These are phyloP conservation scores for Aphaenogaster rudis DNA, from an alignment of 1,140 invertebrate species.

Conservation along the genomic window DNA sequence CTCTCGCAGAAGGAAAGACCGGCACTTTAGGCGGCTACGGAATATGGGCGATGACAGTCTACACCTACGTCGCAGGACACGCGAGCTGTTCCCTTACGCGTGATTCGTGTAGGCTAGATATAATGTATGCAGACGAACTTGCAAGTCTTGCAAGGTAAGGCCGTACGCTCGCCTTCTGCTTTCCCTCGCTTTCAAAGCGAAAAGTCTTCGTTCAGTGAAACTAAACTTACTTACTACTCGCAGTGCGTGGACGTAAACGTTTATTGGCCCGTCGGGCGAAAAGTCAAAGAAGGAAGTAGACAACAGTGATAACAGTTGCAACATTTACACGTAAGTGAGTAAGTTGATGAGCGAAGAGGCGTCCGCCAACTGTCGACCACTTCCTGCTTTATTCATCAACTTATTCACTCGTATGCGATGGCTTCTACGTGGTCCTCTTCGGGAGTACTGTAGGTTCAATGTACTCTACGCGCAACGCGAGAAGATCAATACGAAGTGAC, in stretches of 20 bases:
- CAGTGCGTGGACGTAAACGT: background rate
- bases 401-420: background rate
- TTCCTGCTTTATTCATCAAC: constrained; percentile 37
- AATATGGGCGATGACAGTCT: background rate
- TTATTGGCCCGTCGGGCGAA: background rate
- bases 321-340: constrained; percentile 1
- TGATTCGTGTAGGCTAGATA: background rate
- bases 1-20: background rate
- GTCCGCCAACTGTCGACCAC: constrained; percentile 35
- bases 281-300: constrained; percentile 48
- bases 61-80: background rate
- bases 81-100: background rate
- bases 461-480: background rate
- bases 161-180: background rate
- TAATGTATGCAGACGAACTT: background rate
- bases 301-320: constrained; percentile 18
- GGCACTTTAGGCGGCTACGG: background rate
- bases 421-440: background rate
- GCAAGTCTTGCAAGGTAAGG: background rate
- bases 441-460: constrained; percentile 4
- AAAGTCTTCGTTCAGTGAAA: background rate
- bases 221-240: constrained; percentile 18
- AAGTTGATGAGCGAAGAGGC: constrained; percentile 50
- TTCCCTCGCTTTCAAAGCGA: background rate
- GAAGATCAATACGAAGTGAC: constrained; percentile 19